Percentiles rank a stretch among this genome's conserved stretches.
These are phyloP conservation scores for Drosophila novamexicana DNA, from an alignment of 1,140 invertebrate species.

Conservation along the genomic window DNA sequence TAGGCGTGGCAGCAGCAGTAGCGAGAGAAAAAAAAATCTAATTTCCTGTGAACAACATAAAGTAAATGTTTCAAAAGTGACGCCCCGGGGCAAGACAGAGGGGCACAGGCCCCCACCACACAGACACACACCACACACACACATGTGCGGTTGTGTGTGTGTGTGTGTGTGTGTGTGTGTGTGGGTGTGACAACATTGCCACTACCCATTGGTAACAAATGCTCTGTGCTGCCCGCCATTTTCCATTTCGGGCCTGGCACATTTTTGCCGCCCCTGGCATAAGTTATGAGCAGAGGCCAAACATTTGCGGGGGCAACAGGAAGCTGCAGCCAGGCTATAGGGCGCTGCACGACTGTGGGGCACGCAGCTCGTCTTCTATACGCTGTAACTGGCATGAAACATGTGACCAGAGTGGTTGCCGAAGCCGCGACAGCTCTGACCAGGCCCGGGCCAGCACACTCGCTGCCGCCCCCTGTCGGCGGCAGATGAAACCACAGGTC, in stretches of 20 bases:
- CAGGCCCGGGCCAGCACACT: constrained; percentile 26
- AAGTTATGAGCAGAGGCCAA: constrained; percentile 68
- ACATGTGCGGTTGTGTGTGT: constrained; percentile 12
- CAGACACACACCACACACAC: background rate
- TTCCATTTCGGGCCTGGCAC: constrained; percentile 46
- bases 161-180: constrained; percentile 37
- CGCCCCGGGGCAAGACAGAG: constrained; percentile 43
- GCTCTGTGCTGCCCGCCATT: constrained; percentile 63
- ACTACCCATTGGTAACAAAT: constrained; percentile 70
- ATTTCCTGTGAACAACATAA: constrained; percentile 83
- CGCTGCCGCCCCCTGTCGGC: constrained; percentile 60
- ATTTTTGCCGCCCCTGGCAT: constrained; percentile 58
- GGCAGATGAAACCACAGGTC: constrained; percentile 73
- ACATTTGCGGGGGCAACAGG: constrained; percentile 7
- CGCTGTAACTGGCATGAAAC: constrained; percentile 75
- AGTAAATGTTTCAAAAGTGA: constrained; percentile 83
- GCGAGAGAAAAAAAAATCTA: constrained; percentile 63
- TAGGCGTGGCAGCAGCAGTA: constrained; percentile 40
- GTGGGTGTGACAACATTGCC: constrained; percentile 67
- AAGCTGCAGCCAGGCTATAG: background rate
- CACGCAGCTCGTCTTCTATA: constrained; percentile 26
- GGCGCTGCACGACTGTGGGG: background rate
- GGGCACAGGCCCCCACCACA: constrained; percentile 1
- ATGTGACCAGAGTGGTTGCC: constrained; percentile 66
- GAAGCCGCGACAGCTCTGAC: constrained; percentile 35